Base-by-base conservation (phyloP, 2,797 vertebrate species). In the Parauchenoglanis punctatus region DNA sequence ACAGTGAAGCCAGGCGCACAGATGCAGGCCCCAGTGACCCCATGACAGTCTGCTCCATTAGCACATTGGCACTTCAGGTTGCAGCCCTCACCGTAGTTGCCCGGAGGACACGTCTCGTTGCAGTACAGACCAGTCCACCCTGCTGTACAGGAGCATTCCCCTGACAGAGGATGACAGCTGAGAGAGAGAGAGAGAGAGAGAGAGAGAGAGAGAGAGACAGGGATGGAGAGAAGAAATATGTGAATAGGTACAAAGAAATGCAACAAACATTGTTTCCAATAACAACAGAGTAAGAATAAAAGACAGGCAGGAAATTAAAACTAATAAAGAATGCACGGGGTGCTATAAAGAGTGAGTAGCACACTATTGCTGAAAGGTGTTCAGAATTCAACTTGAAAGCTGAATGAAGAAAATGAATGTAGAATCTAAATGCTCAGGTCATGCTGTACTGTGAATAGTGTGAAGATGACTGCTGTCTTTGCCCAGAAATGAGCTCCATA, bases 131-230 rank as follows among this genome's bases (percentile, higher is more conserved):
- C 98, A 25, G 97, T 96, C 98, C 98, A 99, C 93, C 99, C 99
- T 0, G 96, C 95, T 88, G 95, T 95, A 94, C 99, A 99, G 89
- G 96, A 96, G 91, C 99, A 99, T 90, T 97, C 98, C 91, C 99
- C 99, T 76, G 98, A 98, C 90, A 99, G 95, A 0, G 99, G 99
- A 89, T 99, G 99, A 95, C 99, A 99, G 93, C 98, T 99, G 85
- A 85, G 93, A 88, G 89, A 75, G 91, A n/a, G 70, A 49, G 40
- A 85, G 86, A 49, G 3, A 49, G 72, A 15, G 89, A 70, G 6
- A 8, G 4, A 15, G 46, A 81, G 90, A 76, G 88, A 88, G 75
- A 86, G 89, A 88, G 63, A 87, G 85, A 85, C 83, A 89, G 77
- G 90, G 85, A 70, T 56, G 56, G 31, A 46, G 18, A 58, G 49